A percentile compares a stretch with the other conserved stretches of the same genome.
Evolutionary conservation across 2,888 invertebrate genomes (phyloP).

Genomic region (Mantis religiosa): DNA sequence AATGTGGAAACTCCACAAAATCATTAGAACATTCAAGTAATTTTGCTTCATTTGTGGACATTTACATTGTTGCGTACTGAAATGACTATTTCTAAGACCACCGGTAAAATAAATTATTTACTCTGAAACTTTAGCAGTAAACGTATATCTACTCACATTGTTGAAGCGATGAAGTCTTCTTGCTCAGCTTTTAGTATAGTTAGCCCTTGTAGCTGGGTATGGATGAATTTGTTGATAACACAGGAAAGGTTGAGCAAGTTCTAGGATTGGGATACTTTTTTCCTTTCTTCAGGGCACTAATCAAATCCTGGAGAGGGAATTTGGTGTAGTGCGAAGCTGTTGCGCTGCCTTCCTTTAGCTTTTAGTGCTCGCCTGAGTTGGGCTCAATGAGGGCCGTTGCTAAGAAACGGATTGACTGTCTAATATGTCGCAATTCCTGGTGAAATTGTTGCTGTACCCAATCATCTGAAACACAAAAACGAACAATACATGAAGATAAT

Average conservation of each 20-base stretch:
- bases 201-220: neutral
- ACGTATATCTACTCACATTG: neutral
- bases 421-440: conserved; percentile 18
- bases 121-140: too few species aligned
- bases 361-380: neutral
- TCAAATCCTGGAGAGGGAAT: neutral
- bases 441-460: neutral
- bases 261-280: neutral
- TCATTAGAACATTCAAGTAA: too few species aligned
- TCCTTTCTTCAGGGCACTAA: neutral
- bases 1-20: too few species aligned
- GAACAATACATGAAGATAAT: too few species aligned
- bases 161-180: neutral
- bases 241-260: neutral
- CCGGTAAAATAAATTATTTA: too few species aligned
- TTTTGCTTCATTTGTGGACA: too few species aligned
- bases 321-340: neutral
- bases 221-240: neutral
- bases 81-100: too few species aligned
- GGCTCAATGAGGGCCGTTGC: conserved; percentile 6
- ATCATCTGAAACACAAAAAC: conserved; percentile 16
- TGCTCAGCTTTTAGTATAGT: neutral
- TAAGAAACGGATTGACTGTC: conserved; percentile 22
- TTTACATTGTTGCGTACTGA: too few species aligned
- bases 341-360: neutral